Percentiles rank a stretch among this genome's conserved stretches.
phyloP scores from a whole-genome alignment of 1,140 invertebrate genomes.

The Macrobrachium rosenbergii region DNA sequence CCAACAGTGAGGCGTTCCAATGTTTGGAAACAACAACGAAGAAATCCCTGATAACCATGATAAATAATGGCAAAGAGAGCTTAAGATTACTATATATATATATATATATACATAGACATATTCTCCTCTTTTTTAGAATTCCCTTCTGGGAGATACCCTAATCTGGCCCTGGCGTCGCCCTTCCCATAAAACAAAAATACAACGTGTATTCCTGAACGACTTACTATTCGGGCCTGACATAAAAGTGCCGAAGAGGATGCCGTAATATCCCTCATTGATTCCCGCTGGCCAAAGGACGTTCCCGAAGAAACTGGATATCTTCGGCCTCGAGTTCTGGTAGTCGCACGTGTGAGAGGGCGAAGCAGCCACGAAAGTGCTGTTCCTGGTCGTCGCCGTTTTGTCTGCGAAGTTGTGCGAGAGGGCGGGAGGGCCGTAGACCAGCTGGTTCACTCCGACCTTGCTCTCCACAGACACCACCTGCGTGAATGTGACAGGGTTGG shows the following conservation, averaged over 20 bases:
- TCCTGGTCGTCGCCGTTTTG: conserved; percentile 15
- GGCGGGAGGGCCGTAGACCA: conserved; percentile 28
- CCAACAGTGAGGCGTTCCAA: no score
- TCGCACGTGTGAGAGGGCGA: conserved; percentile 39
- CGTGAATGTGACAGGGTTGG: no score
- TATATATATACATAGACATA: no score
- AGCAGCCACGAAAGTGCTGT: conserved; percentile 14
- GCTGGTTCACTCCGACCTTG: conserved; percentile 37
- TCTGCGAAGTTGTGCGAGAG: background rate
- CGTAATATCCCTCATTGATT: conserved; percentile 7
- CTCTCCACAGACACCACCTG: conserved; percentile 29
- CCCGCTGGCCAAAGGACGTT: conserved; percentile 8
- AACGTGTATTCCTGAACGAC: background rate
- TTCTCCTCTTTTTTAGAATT: no score
- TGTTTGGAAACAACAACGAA: no score
- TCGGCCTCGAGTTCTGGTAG: conserved; percentile 16
- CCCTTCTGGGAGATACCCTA: no score
- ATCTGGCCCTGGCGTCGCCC: no score
- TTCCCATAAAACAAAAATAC: no score
- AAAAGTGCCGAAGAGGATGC: conserved; percentile 34
- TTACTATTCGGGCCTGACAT: conserved; percentile 40
- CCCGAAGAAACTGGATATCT: background rate
- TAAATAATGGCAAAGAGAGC: no score
- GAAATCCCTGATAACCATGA: no score
- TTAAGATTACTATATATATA: no score